phyloP scores from a whole-genome alignment of 2,113 vertebrate species.

The Corydoras maculifer region DNA sequence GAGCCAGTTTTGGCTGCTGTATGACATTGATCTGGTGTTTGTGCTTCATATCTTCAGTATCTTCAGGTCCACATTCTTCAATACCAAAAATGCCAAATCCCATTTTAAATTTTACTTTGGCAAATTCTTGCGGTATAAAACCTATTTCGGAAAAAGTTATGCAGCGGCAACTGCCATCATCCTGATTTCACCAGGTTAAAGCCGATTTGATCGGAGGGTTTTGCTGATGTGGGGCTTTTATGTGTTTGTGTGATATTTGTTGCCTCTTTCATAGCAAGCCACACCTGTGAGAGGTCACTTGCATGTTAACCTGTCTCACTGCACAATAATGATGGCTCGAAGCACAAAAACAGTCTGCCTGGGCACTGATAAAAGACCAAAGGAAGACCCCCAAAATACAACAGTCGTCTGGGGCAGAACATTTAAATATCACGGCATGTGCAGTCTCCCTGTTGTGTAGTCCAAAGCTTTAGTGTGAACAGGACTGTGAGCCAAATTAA shows the following conservation, averaged over 20 bases:
- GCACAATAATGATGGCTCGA: constrained; percentile 4
- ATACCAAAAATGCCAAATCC: too few species aligned
- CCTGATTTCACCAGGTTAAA: neutral
- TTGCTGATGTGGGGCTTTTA: constrained; percentile 15
- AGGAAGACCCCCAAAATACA: neutral
- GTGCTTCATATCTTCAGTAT: too few species aligned
- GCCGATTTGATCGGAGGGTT: constrained; percentile 7
- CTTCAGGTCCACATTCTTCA: too few species aligned
- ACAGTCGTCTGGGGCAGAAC: neutral
- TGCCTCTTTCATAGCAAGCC: constrained; percentile 19
- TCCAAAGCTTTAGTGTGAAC: neutral
- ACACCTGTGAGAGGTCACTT: constrained; percentile 26
- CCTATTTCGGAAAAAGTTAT: too few species aligned
- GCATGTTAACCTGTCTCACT: constrained; percentile 8
- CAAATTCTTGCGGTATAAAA: too few species aligned
- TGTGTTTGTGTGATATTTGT: constrained; percentile 32
- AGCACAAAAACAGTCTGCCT: constrained; percentile 16
- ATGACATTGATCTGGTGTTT: too few species aligned
- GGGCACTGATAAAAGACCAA: neutral
- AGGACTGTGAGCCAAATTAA: too few species aligned
- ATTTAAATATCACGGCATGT: neutral
- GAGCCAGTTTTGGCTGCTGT: too few species aligned
- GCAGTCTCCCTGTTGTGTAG: neutral
- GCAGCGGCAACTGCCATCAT: too few species aligned
- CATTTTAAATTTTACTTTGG: too few species aligned